Percentiles rank a stretch among this genome's conserved stretches.
These are phyloP conservation scores for Labeo calbasu DNA, from an alignment of 2,797 vertebrate species.

Conservation along the genomic window DNA sequence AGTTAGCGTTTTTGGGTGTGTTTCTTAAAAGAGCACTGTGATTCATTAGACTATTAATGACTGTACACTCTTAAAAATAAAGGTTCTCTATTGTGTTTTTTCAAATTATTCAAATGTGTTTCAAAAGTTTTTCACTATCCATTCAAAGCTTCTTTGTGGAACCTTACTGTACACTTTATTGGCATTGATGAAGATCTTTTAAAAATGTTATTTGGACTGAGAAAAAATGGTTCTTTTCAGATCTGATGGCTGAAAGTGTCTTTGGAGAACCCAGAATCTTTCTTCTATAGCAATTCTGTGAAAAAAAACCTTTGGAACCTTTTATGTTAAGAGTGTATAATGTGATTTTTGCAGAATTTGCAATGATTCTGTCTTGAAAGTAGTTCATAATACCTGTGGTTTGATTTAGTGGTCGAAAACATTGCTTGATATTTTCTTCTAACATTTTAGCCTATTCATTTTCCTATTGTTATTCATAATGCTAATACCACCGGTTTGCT, in stretches of 20 bases:
- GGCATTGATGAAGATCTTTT: too few relatives aligned
- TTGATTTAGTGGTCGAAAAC: not conserved
- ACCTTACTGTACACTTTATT: too few relatives aligned
- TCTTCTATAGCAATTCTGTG: not conserved
- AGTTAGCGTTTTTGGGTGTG: constrained; percentile 1
- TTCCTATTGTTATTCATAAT: not conserved
- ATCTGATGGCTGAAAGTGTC: not conserved
- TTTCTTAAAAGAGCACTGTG: not conserved
- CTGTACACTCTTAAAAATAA: not conserved
- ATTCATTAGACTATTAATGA: not conserved
- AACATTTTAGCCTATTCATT: not conserved
- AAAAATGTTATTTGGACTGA: not conserved
- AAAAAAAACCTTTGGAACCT: too few relatives aligned
- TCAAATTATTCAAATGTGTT: too few relatives aligned
- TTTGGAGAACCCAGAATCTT: not conserved
- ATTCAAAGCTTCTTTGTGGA: not conserved
- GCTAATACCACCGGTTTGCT: not conserved
- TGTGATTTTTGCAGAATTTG: not conserved
- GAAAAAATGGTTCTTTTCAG: not conserved
- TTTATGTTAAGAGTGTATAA: not conserved
- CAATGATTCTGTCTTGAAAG: not conserved
- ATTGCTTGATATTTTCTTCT: not conserved
- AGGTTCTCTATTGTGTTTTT: not conserved
- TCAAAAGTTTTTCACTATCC: too few relatives aligned
- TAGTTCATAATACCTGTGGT: not conserved